Evolutionary conservation across 2,113 vertebrate genomes (phyloP).

Genomic region (Indicator maculatus): DNA sequence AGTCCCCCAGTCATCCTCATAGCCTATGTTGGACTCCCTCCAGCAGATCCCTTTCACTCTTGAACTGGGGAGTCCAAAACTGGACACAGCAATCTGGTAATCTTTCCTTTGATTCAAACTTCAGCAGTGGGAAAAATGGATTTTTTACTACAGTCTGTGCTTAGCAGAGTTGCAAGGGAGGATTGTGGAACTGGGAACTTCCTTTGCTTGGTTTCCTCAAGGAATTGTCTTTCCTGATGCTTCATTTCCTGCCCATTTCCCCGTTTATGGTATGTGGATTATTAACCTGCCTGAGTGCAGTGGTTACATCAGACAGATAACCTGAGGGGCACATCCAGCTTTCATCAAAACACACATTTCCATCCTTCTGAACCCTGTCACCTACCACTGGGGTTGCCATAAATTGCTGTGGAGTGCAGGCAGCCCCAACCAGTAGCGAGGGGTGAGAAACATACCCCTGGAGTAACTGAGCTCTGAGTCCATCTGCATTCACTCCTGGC

Average conservation of each 20-base stretch:
- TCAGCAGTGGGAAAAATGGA: background rate
- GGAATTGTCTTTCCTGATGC: slow-evolving; percentile 4
- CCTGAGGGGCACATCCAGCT: slow-evolving; percentile 28
- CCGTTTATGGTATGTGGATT: slow-evolving; percentile 2
- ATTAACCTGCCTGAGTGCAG: background rate
- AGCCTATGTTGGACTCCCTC: too few species aligned
- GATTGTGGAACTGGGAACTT: background rate
- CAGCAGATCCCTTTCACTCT: too few species aligned
- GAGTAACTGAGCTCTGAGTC: slow-evolving; percentile 31
- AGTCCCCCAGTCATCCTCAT: too few species aligned
- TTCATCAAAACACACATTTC: slow-evolving; percentile 37
- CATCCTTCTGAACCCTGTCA: background rate
- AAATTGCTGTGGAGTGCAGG: slow-evolving; percentile 39
- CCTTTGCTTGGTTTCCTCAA: slow-evolving; percentile 27
- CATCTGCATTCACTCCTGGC: slow-evolving; percentile 15
- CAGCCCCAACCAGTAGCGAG: slow-evolving; percentile 18
- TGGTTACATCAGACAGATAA: slow-evolving; percentile 19
- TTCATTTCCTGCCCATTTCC: slow-evolving; percentile 39
- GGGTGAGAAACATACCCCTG: background rate
- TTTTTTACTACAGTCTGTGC: background rate
- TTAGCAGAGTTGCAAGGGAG: background rate
- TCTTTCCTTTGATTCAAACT: background rate
- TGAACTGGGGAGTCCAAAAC: too few species aligned
- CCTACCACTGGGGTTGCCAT: slow-evolving; percentile 13
- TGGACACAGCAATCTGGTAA: too few species aligned